These are phyloP conservation scores for Vanessa cardui DNA, from an alignment of 2,888 invertebrate species.

Conservation along the genomic window DNA sequence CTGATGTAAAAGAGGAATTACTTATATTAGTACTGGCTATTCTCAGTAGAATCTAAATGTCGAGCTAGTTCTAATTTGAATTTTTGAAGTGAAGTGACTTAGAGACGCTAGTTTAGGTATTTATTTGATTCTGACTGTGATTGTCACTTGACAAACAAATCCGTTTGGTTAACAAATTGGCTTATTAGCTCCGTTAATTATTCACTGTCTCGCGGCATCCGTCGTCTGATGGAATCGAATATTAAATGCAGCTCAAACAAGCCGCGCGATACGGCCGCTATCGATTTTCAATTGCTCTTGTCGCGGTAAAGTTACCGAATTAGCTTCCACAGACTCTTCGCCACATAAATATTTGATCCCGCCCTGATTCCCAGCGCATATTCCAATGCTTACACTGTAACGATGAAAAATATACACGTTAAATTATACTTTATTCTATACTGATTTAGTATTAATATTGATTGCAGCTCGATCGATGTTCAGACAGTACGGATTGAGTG, in stretches of 20 bases:
- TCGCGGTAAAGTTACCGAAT: slow-evolving; percentile 36
- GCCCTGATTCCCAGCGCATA: slow-evolving; percentile 16
- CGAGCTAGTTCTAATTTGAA: too few relatives aligned
- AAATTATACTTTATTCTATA: slow-evolving; percentile 15
- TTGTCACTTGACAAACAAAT: too few relatives aligned
- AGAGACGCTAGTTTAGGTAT: too few relatives aligned
- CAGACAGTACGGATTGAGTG: background rate
- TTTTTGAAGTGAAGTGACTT: too few relatives aligned
- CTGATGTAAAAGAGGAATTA: too few relatives aligned
- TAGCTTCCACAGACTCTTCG: slow-evolving; percentile 30
- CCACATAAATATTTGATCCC: slow-evolving; percentile 36
- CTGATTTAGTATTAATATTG: background rate
- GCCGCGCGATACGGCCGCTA: slow-evolving; percentile 15
- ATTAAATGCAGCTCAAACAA: background rate
- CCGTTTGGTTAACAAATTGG: too few relatives aligned
- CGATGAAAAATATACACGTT: background rate
- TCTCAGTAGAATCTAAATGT: too few relatives aligned
- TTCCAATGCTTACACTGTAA: background rate
- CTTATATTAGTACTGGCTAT: too few relatives aligned
- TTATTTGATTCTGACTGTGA: too few relatives aligned
- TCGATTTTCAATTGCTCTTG: slow-evolving; percentile 36
- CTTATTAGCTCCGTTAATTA: too few relatives aligned
- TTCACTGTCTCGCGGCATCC: background rate
- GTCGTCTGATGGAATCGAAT: background rate
- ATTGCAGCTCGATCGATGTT: background rate